phyloP scores from a whole-genome alignment of 64 coral and sea anemone species.

The Acropora tenuis region DNA sequence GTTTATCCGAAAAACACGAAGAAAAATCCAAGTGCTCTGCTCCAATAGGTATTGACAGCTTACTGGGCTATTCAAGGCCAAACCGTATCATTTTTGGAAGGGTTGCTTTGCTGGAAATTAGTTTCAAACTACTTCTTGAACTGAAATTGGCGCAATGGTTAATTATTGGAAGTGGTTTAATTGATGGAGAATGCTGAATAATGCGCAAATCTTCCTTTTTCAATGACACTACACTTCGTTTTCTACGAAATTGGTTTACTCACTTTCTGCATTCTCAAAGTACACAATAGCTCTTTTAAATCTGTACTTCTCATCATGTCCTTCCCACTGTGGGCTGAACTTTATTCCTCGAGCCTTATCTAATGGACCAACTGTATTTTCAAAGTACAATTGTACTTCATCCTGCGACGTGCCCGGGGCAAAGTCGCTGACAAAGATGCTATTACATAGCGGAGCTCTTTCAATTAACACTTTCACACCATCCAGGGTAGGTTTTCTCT shows the following conservation, averaged over 20 bases:
- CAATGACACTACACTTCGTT: not conserved
- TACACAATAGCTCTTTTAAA: constrained; percentile 40
- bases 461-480: not conserved
- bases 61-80: no score
- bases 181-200: no score
- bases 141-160: no score
- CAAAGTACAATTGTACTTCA: constrained; percentile 27
- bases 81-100: not conserved
- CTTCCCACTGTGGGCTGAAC: not conserved
- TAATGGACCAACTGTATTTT: not conserved
- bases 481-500: not conserved
- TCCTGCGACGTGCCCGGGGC: not conserved
- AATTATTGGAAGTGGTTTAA: no score
- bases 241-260: not conserved
- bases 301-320: not conserved
- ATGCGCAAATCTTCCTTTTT: not conserved
- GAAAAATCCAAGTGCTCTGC: no score
- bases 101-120: no score
- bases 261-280: constrained; percentile 13
- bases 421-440: constrained; percentile 49
- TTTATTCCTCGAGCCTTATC: constrained; percentile 12
- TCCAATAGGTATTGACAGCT: no score
- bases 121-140: no score
- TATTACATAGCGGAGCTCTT: constrained; percentile 41
- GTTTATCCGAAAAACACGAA: no score